phyloP scores from a whole-genome alignment of 64 coral and sea anemone species.

The Anthopleura sola region DNA sequence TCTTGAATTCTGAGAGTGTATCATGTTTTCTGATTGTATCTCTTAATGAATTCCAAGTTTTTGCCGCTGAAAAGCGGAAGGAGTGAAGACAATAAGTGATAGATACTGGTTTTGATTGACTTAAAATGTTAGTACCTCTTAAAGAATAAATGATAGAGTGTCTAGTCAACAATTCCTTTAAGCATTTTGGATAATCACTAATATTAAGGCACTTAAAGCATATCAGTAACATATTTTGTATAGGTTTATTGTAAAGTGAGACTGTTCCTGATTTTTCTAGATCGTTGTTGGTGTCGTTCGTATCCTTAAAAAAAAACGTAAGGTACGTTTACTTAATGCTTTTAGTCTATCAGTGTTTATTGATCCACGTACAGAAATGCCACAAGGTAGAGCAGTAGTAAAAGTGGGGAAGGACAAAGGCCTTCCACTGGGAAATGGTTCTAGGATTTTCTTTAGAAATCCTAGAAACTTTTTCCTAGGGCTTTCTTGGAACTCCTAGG shows the following conservation, averaged over 20 bases:
- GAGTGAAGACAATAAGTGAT: constrained; percentile 7
- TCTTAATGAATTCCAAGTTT: constrained; percentile 2
- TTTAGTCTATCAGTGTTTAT: constrained; percentile 9
- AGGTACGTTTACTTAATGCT: constrained; percentile 20
- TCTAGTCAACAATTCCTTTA: constrained; percentile 13
- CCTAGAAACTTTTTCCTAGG: too few relatives aligned
- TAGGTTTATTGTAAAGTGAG: constrained; percentile 2
- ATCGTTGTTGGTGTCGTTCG: not conserved
- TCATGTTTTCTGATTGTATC: not conserved
- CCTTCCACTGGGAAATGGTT: not conserved
- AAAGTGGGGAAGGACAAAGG: not conserved
- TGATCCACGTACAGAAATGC: constrained; percentile 22
- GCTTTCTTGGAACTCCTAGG: too few relatives aligned
- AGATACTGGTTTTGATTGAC: not conserved
- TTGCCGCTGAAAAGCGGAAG: not conserved
- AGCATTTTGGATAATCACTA: constrained; percentile 14
- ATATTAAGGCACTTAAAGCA: not conserved
- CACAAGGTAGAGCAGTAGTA: not conserved
- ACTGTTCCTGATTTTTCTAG: not conserved
- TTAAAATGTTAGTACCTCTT: not conserved
- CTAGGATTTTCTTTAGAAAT: too few relatives aligned
- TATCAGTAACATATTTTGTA: constrained; percentile 13
- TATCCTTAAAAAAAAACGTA: not conserved
- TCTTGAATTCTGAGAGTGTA: not conserved
- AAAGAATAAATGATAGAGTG: not conserved